Conservation (phyloP, 2,113 vertebrate genomes). For the Okapia johnstoni region DNA sequence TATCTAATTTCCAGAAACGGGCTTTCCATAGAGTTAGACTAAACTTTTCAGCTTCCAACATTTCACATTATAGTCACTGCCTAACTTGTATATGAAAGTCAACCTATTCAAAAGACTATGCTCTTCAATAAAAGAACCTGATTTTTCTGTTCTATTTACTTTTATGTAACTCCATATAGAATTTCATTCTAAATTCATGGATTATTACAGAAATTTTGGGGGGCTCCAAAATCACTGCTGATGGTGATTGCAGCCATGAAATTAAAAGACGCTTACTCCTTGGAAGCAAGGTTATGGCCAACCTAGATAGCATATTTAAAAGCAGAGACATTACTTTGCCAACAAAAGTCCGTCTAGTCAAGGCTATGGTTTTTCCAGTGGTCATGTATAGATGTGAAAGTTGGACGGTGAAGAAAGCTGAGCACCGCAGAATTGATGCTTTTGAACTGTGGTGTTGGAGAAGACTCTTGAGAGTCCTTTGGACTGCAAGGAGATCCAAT, state of each 20-base stretch:
- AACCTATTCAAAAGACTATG: background rate
- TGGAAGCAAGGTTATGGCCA: background rate
- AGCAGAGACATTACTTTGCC: background rate
- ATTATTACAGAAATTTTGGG: background rate
- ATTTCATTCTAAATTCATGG: background rate
- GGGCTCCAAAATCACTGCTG: fast-evolving
- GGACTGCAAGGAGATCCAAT: background rate
- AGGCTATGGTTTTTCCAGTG: background rate
- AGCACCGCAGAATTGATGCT: background rate
- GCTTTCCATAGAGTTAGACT: background rate
- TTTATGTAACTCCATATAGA: background rate
- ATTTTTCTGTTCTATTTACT: background rate
- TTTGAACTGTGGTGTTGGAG: background rate
- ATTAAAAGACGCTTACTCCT: background rate
- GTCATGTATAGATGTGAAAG: background rate
- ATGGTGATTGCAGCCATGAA: background rate
- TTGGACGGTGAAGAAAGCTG: background rate
- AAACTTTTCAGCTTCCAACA: background rate
- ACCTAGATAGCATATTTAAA: background rate
- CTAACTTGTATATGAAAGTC: background rate
- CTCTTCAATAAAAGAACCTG: background rate
- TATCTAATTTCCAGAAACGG: background rate
- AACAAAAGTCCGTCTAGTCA: background rate
- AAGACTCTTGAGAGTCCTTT: background rate
- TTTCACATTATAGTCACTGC: background rate